Evolutionary conservation across 2,888 invertebrate genomes (phyloP).

Genomic region (Ptychoptera albimana): DNA sequence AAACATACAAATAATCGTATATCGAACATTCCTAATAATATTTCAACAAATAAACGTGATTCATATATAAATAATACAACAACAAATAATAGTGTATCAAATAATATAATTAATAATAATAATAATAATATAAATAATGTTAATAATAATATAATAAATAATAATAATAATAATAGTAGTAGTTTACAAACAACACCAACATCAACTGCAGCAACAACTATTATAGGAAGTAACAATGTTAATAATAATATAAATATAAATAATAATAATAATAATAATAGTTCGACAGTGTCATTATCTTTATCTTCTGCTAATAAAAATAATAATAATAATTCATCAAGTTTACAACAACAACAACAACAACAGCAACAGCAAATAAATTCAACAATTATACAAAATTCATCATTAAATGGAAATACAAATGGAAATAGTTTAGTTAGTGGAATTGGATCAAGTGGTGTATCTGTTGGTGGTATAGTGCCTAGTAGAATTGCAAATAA

Average conservation of each 20-base stretch:
- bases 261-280: constrained; percentile 5
- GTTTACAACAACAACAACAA: neutral
- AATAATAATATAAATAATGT: constrained; percentile 16
- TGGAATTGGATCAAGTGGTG: neutral
- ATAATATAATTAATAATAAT: constrained; percentile 5
- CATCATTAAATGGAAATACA: neutral
- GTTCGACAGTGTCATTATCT: too few relatives aligned
- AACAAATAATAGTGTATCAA: constrained; percentile 5
- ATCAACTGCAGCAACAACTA: constrained; percentile 9
- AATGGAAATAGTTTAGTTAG: neutral
- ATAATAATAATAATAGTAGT: constrained; percentile 18
- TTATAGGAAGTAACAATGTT: constrained; percentile 8
- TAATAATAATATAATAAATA: constrained; percentile 20
- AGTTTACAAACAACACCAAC: constrained; percentile 6
- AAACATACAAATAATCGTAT: constrained; percentile 32
- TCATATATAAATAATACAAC: constrained; percentile 1
- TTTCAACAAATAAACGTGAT: constrained; percentile 12
- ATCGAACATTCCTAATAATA: constrained; percentile 22
- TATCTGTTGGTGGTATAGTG: constrained; percentile 6
- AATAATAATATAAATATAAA: constrained; percentile 6
- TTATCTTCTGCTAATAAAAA: too few relatives aligned
- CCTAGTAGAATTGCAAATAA: constrained; percentile 1
- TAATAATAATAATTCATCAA: too few relatives aligned
- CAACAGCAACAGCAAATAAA: neutral
- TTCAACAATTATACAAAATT: constrained; percentile 4